These are phyloP conservation scores for Tetrax tetrax DNA, from an alignment of 2,113 vertebrate species.

Conservation along the genomic window DNA sequence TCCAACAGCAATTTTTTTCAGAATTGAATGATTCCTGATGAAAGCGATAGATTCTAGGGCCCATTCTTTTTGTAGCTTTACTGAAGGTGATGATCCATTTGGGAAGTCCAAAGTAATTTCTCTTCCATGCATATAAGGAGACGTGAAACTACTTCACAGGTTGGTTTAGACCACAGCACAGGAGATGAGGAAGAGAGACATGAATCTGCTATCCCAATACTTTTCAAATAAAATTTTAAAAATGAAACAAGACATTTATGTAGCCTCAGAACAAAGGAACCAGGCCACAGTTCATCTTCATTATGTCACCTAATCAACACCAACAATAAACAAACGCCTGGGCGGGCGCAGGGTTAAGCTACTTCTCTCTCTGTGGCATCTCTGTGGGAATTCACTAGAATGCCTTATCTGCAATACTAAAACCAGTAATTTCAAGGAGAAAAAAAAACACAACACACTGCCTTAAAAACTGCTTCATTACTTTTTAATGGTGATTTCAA, in stretches of 20 bases:
- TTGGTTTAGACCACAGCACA: not conserved
- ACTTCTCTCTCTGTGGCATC: not conserved
- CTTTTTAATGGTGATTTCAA: not conserved
- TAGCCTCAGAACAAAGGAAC: not conserved
- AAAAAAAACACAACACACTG: not conserved
- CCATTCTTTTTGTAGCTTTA: not conserved
- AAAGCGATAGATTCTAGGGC: not conserved
- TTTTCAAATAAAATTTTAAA: not conserved
- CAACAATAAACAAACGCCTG: not conserved
- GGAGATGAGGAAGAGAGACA: not conserved
- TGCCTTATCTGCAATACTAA: not conserved
- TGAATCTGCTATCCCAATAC: not conserved
- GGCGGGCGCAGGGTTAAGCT: not conserved
- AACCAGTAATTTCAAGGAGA: not conserved
- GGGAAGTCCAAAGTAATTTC: not conserved
- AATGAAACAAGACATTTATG: not conserved
- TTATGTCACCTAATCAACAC: not conserved
- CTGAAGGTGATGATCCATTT: not conserved
- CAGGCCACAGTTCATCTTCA: not conserved
- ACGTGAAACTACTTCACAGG: not conserved
- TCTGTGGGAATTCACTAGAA: not conserved
- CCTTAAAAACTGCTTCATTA: not conserved
- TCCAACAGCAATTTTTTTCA: not conserved
- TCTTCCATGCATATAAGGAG: not conserved
- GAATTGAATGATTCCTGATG: not conserved